These are phyloP conservation scores for Eriosoma lanigerum DNA, from an alignment of 1,140 invertebrate genomes.

Conservation along the genomic window DNA sequence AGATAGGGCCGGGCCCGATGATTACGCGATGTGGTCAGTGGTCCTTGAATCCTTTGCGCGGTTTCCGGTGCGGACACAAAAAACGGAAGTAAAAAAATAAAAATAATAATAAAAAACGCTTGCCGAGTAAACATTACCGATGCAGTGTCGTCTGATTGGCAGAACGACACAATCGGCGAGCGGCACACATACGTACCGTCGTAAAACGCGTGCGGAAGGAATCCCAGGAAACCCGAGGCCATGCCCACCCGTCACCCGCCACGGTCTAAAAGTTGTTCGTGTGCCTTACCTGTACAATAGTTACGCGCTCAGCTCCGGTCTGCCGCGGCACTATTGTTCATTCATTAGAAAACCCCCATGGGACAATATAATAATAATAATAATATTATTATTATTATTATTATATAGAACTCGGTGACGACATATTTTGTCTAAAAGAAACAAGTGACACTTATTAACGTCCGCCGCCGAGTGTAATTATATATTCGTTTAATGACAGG, in stretches of 20 bases:
- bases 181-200: background rate
- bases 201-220: slow-evolving; percentile 16
- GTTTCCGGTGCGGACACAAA: slow-evolving; percentile 49
- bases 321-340: background rate
- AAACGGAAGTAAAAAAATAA: slow-evolving; percentile 52
- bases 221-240: slow-evolving; percentile 41
- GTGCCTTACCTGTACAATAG: slow-evolving; percentile 26
- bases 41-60: slow-evolving; percentile 50
- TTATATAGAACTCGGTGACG: slow-evolving; percentile 3
- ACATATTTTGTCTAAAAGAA: slow-evolving; percentile 38
- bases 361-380: too few species aligned
- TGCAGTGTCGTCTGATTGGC: slow-evolving; percentile 42
- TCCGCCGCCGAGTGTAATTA: background rate
- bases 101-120: too few species aligned
- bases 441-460: slow-evolving; percentile 50
- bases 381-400: too few species aligned
- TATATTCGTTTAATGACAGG: slow-evolving; percentile 25
- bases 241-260: background rate
- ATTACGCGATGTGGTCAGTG: slow-evolving; percentile 50
- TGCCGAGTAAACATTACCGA: slow-evolving; percentile 8
- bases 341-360: slow-evolving; percentile 33
- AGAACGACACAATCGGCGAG: slow-evolving; percentile 40
- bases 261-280: slow-evolving; percentile 18
- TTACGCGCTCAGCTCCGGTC: background rate
- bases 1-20: slow-evolving; percentile 29